phyloP scores from a whole-genome alignment of 2,888 invertebrate genomes.

The Myathropa florea region DNA sequence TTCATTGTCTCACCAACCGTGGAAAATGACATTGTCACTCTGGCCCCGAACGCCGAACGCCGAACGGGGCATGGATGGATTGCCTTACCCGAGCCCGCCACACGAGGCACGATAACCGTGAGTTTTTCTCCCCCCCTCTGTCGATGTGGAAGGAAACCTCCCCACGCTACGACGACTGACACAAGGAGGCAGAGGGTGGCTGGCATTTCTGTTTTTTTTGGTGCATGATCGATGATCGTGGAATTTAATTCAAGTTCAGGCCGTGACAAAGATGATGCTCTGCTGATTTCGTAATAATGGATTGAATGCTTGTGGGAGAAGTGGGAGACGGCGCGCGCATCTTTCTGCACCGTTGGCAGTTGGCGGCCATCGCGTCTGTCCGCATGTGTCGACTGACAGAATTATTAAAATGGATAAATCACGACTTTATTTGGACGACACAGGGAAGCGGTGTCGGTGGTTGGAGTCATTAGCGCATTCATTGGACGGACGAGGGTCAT shows the following conservation, averaged over 20 bases:
- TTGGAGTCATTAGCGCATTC: conserved; percentile 66
- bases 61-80: conserved; percentile 49
- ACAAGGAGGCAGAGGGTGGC: not conserved
- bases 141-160: conserved; percentile 47
- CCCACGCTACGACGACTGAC: not conserved
- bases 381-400: conserved; percentile 32
- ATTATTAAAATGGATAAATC: conserved; percentile 70
- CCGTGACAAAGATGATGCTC: conserved; percentile 70
- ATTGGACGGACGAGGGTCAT: conserved; percentile 64
- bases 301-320: not conserved
- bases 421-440: conserved; percentile 71
- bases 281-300: conserved; percentile 68
- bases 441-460: conserved; percentile 50
- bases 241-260: conserved; percentile 68
- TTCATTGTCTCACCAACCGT: conserved; percentile 66
- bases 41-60: conserved; percentile 42
- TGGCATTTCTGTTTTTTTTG: conserved; percentile 40
- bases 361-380: not conserved
- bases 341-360: conserved; percentile 36
- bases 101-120: conserved; percentile 68
- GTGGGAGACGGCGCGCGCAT: not conserved
- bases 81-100: conserved; percentile 13
- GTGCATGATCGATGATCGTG: conserved; percentile 70
- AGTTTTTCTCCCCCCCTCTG: conserved; percentile 14
- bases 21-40: conserved; percentile 68